Evolutionary conservation across 1,140 invertebrate species (phyloP), one percentile per base, ranked within the genome.

Genomic region (Linepithema humile): DNA sequence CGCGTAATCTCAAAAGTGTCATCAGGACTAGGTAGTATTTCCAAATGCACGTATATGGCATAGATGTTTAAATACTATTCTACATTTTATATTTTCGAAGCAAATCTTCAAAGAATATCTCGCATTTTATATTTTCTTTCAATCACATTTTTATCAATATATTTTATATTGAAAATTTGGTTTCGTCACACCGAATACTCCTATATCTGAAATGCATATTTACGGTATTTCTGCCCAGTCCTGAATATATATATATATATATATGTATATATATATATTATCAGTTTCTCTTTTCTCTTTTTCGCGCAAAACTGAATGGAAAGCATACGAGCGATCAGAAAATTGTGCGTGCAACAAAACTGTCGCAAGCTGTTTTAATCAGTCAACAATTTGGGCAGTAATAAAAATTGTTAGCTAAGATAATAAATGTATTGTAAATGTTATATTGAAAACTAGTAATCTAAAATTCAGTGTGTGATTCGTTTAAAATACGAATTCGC

Each of bases 311-410:
- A 70, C 35, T 40, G 20, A 38, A n/a, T 0, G n/a, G 43, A 45
- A 35, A 62, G 38, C 15, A 43, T n/a, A 29, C 38, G 29, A 45
- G 9, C 40, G 29, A 75, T 75, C 3, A 26, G 29, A 35, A 38
- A 75, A 23, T 62, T 35, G 55, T 15, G 10, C 10, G 50, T 3
- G 35, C 4, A 43, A 62, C 59, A 20, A 12, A 38, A 60, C 29
- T 32, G 20, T 29, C 57, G 20, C 17, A n/a, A 50, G 12, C 3
- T 32, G n/a, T 62, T 48, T 10, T 45, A 23, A 60, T 74, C 29
- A 32, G 40, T 60, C 40, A 60, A 62, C 55, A 62, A 60, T 45
- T 75, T n/a, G 32, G 38, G 55, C 72, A 60, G 72, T 75, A 75
- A 15, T n/a, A 62, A 62, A n/a, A 38, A 55, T n/a, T n/a, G n/a